Conservation (phyloP, 2,888 invertebrate species). For the Cactoblastis cactorum region DNA sequence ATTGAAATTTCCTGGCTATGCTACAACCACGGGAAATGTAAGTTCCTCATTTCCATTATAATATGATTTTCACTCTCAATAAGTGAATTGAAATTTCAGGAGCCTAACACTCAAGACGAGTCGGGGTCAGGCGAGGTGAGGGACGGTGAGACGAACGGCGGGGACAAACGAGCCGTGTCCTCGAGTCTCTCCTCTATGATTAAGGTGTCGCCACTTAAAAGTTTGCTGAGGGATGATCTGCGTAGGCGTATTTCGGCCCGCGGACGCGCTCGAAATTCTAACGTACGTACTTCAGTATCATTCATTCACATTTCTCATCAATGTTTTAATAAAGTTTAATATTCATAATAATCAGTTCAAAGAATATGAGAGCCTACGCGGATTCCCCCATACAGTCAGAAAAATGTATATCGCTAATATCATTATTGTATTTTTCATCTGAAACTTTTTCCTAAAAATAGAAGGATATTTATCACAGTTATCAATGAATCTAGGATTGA, state of each 20-base stretch:
- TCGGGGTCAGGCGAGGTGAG: constrained; percentile 45
- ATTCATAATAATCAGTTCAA: not conserved
- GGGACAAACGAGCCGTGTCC: constrained; percentile 74
- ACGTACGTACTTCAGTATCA: constrained; percentile 46
- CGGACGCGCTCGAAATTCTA: constrained; percentile 77
- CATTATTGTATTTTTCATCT: not conserved
- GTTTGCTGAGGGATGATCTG: constrained; percentile 89
- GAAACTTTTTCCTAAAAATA: not conserved
- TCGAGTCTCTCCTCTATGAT: constrained; percentile 88
- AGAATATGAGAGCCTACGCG: constrained; percentile 2
- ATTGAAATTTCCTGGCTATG: too few relatives aligned
- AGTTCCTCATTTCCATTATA: constrained; percentile 13
- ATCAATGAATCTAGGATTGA: too few relatives aligned
- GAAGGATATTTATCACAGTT: not conserved
- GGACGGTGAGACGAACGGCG: constrained; percentile 57
- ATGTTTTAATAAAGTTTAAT: not conserved
- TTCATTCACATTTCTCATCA: constrained; percentile 12
- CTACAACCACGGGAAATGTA: too few relatives aligned
- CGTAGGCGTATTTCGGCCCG: constrained; percentile 88
- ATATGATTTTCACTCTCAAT: not conserved
- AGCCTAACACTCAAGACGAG: constrained; percentile 56
- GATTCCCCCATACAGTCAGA: constrained; percentile 7
- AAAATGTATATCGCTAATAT: not conserved
- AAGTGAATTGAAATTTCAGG: constrained; percentile 36
- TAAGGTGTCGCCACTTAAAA: constrained; percentile 91